Base-by-base conservation (phyloP, 2,797 vertebrate genomes). In the Rhinophrynus dorsalis region DNA sequence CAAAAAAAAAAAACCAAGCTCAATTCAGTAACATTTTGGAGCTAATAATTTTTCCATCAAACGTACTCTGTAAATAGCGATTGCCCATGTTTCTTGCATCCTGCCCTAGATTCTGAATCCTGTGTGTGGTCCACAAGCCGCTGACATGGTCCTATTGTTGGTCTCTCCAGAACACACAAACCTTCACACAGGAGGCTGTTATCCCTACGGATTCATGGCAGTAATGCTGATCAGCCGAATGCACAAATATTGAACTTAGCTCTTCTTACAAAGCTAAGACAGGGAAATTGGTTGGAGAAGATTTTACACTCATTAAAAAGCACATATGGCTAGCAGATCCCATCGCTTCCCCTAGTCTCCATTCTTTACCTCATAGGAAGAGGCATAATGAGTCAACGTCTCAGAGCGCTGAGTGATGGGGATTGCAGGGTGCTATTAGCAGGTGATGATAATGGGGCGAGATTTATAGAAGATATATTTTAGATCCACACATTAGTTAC, bases 181-280 rank as follows among this genome's bases (percentile, higher is more conserved):
- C 12, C 7, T 56, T 35, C 30, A 21, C 27, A 37, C 18, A 56
- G 52, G 52, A 56, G 18, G 30, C 20, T 63, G 3, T 63, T 50
- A 37, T 50, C 47, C 7, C n/a, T 1, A 3, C 33, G 29, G 29
- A 50, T 23, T 35, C 35, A 48, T 24, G 20, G 18, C n/a, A 18
- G 4, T 35, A 35, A 56, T 6, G 17, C 10, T 50, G 29, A 35
- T 33, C 45, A 18, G 7, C 21, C 10, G 5, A 10, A 17, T 26
- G 13, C 13, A 52, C 21, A 51, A 52, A 47, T 64, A 38, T 64
- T 64, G 23, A 37, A 17, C 8, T 37, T 15, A 37, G 27, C 33
- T 51, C 21, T 30, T 35, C 10, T 56, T 32, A 56, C 32, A 30
- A 56, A 56, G 24, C 52, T 37, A 56, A 54, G 15, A 20, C 27